Evolutionary conservation across 2,888 invertebrate genomes (phyloP).

Genomic region (Pantelozetes paolii): DNA sequence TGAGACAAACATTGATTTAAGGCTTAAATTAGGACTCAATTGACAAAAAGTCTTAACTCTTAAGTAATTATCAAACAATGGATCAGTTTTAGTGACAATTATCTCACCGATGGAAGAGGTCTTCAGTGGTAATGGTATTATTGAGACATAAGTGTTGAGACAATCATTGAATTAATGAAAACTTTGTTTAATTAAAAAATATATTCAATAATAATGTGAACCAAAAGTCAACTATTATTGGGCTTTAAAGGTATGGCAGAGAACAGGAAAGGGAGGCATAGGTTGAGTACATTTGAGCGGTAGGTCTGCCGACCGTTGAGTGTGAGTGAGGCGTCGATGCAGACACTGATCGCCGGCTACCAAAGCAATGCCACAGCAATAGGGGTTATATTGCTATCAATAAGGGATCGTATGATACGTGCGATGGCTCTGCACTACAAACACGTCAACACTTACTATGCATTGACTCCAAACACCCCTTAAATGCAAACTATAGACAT

Average conservation of each 20-base stretch:
- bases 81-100: background rate
- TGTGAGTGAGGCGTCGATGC: background rate
- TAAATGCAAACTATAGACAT: background rate
- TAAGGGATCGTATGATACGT: constrained; percentile 20
- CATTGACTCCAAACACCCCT: too few relatives aligned
- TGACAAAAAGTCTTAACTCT: too few relatives aligned
- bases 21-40: too few relatives aligned
- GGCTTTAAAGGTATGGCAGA: background rate
- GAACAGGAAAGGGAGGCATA: background rate
- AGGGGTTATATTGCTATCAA: background rate
- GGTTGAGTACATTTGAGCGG: background rate
- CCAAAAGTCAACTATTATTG: background rate
- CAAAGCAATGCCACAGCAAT: background rate
- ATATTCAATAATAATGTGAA: background rate
- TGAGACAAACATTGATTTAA: too few relatives aligned
- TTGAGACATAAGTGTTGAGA: background rate
- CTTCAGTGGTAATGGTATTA: background rate
- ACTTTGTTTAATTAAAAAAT: background rate
- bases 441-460: constrained; percentile 20
- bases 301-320: background rate
- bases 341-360: background rate
- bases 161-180: background rate
- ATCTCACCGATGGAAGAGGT: constrained; percentile 20
- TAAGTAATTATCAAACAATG: too few relatives aligned
- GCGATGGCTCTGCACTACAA: background rate